Conservation (phyloP, 2,113 vertebrate genomes). For the Forbesichthys agassizii region DNA sequence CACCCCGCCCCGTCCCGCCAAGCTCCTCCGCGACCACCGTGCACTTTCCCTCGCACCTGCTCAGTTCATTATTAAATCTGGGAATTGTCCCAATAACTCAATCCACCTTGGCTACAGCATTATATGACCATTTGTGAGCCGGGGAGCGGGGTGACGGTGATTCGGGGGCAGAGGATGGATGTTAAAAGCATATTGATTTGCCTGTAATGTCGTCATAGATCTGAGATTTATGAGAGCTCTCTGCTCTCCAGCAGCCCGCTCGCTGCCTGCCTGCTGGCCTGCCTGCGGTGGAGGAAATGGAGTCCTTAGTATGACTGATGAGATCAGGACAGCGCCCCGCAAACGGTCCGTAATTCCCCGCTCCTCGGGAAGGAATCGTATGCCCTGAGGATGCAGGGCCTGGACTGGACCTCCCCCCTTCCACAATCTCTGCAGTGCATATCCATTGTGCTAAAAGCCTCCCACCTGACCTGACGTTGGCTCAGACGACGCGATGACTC, state of each 20-base stretch:
- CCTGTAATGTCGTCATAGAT: constrained; percentile 78
- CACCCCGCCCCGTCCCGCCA: constrained; percentile 19
- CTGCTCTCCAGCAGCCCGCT: constrained; percentile 40
- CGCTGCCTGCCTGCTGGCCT: constrained; percentile 9
- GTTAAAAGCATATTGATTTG: constrained; percentile 84
- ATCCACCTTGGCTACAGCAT: constrained; percentile 66
- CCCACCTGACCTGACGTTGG: constrained; percentile 38
- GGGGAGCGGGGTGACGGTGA: constrained; percentile 59
- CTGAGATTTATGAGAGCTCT: constrained; percentile 71
- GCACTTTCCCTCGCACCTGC: constrained; percentile 54
- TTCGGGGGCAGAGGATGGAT: constrained; percentile 72
- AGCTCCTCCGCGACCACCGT: constrained; percentile 13
- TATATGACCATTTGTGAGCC: constrained; percentile 77
- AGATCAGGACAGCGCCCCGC: constrained; percentile 65
- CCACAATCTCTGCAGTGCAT: too few species aligned
- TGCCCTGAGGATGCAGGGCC: constrained; percentile 29
- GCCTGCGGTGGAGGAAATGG: constrained; percentile 71
- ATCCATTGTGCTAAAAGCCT: constrained; percentile 13
- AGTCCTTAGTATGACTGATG: constrained; percentile 74
- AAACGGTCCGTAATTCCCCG: constrained; percentile 36
- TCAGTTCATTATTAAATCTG: constrained; percentile 79
- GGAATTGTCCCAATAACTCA: constrained; percentile 80
- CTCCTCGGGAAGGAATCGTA: constrained; percentile 40
- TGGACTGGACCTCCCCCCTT: too few species aligned
- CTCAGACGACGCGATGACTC: constrained; percentile 17